phyloP scores from a whole-genome alignment of 2,113 vertebrate species.

The Daubentonia madagascariensis region DNA sequence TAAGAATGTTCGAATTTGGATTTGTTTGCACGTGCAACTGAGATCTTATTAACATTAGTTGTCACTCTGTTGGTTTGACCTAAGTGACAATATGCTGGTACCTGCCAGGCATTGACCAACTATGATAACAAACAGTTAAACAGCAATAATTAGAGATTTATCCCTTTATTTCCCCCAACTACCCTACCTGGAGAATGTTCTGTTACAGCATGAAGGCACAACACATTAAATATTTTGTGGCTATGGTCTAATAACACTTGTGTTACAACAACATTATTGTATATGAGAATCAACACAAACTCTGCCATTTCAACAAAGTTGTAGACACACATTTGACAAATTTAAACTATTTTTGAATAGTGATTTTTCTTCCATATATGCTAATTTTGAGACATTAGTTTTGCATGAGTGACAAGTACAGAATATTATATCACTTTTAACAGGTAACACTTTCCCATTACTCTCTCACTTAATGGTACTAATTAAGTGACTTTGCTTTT shows the following conservation, averaged over 20 bases:
- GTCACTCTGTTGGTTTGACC: slow-evolving; percentile 83
- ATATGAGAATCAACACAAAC: slow-evolving; percentile 85
- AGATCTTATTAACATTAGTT: slow-evolving; percentile 85
- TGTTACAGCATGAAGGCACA: slow-evolving; percentile 96
- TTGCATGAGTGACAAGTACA: slow-evolving; percentile 63
- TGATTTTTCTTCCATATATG: slow-evolving; percentile 68
- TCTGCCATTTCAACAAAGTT: slow-evolving; percentile 82
- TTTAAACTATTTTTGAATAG: slow-evolving; percentile 75
- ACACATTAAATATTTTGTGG: slow-evolving; percentile 93
- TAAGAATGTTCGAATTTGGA: slow-evolving; percentile 84
- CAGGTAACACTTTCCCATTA: slow-evolving; percentile 59
- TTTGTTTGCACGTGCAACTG: slow-evolving; percentile 91
- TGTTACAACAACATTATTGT: slow-evolving; percentile 88
- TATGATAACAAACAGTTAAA: slow-evolving; percentile 91
- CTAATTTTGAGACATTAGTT: slow-evolving; percentile 69
- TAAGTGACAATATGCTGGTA: slow-evolving; percentile 85
- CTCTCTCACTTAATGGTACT: slow-evolving; percentile 59
- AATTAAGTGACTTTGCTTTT: slow-evolving; percentile 75
- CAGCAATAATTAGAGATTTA: slow-evolving; percentile 87
- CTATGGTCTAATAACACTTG: slow-evolving; percentile 89
- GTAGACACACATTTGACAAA: slow-evolving; percentile 85
- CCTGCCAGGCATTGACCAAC: slow-evolving; percentile 91
- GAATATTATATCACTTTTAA: slow-evolving; percentile 67
- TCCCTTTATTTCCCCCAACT: slow-evolving; percentile 86
- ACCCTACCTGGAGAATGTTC: slow-evolving; percentile 90